Conservation (phyloP, 1,140 invertebrate genomes). For the Nephotettix cincticeps region DNA sequence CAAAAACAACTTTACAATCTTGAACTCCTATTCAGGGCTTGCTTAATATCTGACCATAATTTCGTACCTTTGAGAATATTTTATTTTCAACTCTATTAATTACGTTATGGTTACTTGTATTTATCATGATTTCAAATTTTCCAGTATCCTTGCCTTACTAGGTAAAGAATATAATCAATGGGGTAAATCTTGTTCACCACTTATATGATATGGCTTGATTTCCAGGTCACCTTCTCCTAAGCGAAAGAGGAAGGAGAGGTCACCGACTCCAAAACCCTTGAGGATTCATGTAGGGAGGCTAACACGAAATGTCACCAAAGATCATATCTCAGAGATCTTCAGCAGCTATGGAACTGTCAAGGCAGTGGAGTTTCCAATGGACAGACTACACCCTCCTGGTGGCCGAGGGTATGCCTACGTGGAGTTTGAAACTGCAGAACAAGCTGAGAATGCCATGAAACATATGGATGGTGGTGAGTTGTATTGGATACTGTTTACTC, state of each 20-base stretch:
- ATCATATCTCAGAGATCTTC: constrained; percentile 96
- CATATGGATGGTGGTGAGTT: constrained; percentile 97
- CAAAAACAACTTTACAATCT: no score
- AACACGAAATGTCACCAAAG: constrained; percentile 89
- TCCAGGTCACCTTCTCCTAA: constrained; percentile 53
- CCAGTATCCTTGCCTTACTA: no score
- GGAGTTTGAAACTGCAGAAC: constrained; percentile 90
- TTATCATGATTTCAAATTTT: no score
- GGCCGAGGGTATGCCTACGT: constrained; percentile 92
- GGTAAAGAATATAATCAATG: no score
- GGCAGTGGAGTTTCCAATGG: constrained; percentile 83
- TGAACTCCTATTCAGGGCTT: no score
- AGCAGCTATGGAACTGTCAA: constrained; percentile 89
- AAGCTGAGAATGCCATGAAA: constrained; percentile 98
- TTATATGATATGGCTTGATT: no score
- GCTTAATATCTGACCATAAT: no score
- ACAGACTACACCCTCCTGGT: constrained; percentile 82
- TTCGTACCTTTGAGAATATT: no score
- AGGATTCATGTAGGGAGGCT: constrained; percentile 92
- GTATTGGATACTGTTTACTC: no score
- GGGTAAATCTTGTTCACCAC: no score
- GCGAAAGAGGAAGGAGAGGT: constrained; percentile 68
- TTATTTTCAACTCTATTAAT: no score
- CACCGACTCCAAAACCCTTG: constrained; percentile 80
- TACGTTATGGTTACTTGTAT: no score